phyloP scores from a whole-genome alignment of 2,113 vertebrate genomes.

The Meleagris gallopavo region DNA sequence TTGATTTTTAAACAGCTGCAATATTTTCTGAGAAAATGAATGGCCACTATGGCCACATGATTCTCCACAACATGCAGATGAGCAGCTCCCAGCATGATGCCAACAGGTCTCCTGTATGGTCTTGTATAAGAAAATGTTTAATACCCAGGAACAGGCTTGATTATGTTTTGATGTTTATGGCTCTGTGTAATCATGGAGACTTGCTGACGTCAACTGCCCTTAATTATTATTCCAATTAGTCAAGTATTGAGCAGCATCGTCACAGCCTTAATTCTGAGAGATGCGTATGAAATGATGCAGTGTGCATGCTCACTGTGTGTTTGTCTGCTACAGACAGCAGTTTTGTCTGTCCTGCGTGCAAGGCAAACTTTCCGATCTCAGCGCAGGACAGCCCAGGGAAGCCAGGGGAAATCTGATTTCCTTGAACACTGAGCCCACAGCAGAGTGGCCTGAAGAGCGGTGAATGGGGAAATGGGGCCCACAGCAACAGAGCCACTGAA shows the following conservation, averaged over 20 bases:
- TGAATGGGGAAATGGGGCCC: not conserved
- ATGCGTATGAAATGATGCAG: not conserved
- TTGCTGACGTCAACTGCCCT: not conserved
- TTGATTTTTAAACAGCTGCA: not conserved
- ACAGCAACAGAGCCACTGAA: not conserved
- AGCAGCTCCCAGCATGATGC: not conserved
- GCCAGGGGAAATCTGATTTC: not conserved
- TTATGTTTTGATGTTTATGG: not conserved
- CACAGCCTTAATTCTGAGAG: not conserved
- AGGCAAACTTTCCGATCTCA: not conserved
- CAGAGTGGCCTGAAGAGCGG: not conserved
- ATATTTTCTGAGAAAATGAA: not conserved
- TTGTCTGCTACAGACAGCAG: not conserved
- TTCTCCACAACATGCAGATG: not conserved
- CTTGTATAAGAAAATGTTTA: not conserved
- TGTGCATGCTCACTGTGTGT: rapidly evolving
- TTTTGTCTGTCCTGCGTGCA: rapidly evolving
- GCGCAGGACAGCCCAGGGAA: not conserved
- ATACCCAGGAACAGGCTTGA: not conserved
- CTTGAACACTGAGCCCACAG: not conserved
- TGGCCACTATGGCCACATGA: not conserved
- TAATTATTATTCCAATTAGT: not conserved
- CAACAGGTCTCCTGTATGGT: not conserved
- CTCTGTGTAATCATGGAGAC: not conserved
- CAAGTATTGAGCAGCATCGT: not conserved